Evolutionary conservation across 2,888 invertebrate genomes (phyloP), one percentile per base, ranked within the genome.

Genomic region (Pheosia gnoma): DNA sequence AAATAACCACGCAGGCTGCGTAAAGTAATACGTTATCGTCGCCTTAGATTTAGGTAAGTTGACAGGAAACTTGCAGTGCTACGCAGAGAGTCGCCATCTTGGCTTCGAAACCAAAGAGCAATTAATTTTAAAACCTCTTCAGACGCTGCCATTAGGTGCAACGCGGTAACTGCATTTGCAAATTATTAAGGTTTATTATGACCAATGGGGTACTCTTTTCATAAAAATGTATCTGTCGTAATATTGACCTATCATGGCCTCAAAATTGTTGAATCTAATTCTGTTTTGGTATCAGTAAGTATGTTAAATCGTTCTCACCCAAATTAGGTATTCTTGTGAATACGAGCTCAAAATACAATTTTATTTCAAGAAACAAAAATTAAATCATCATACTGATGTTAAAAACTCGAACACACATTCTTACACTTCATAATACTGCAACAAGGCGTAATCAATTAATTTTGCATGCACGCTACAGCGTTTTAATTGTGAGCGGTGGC

Each of bases 91-190:
- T 65, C 68, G 71, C 65, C 61, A 67, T 67, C 78, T 76, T 78
- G 79, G 77, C 79, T 72, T 64, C 62, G 64, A 63, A 59, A 66
- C 73, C 72, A 63, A 71, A 66, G 66, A 72, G 70, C 78, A 81
- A 82, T 84, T 85, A 80, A 82, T 81, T 80, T 78, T 82, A 78
- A 82, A 83, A 77, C 74, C 77, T 71, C 75, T 64, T 68, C 55
- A 67, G 57, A 62, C n/a, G 36, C 58, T 76, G 70, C 51, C 49
- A 43, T 59, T 45, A 5, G 47, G 8, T 39, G 60, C 43, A 70
- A 72, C 54, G 53, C 8, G 54, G 75, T 66, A 77, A 57, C 60
- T 51, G 64, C 56, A 58, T 6, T 13, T 5, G 51, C 25, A 25
- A 47, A 47, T 11, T 39, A 11, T 10, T 39, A 39, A 7, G 39